These are phyloP conservation scores for Lissonota sp. DNA, from an alignment of 2,888 invertebrate genomes.

Conservation along the genomic window DNA sequence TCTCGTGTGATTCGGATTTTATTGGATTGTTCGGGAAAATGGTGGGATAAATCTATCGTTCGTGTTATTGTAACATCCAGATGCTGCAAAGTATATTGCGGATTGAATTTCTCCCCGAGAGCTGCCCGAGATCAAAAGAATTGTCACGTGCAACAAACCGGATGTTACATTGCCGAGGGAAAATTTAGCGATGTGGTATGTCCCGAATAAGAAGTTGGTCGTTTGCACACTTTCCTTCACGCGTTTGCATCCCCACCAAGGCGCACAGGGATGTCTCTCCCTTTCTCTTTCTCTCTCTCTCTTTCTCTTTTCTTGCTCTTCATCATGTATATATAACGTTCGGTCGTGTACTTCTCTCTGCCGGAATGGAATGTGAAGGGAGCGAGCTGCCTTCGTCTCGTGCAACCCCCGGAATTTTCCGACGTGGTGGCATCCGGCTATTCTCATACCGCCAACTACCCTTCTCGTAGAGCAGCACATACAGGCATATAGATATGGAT, in stretches of 20 bases:
- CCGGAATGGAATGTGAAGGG: conserved; percentile 58
- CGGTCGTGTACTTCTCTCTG: conserved; percentile 43
- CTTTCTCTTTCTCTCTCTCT: conserved; percentile 3
- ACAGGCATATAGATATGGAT: conserved; percentile 11
- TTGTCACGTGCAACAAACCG: conserved; percentile 16
- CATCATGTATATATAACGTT: conserved; percentile 4
- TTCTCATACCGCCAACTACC: conserved; percentile 54
- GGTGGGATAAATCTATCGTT: too few relatives aligned
- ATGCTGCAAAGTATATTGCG: too few relatives aligned
- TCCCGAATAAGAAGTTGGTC: conserved; percentile 20
- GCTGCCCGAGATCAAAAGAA: conserved; percentile 17
- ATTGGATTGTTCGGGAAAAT: too few relatives aligned
- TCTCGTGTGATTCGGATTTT: too few relatives aligned
- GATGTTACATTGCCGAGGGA: not conserved
- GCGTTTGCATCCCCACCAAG: conserved; percentile 27
- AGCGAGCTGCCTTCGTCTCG: conserved; percentile 39
- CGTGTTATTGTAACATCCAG: too few relatives aligned
- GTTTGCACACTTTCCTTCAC: conserved; percentile 32
- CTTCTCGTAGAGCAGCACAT: conserved; percentile 51
- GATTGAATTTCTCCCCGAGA: conserved; percentile 4
- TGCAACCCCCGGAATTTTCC: conserved; percentile 69
- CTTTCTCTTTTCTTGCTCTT: conserved; percentile 1
- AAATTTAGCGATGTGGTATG: conserved; percentile 9
- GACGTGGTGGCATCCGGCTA: conserved; percentile 71
- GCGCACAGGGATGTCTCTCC: not conserved